Evolutionary conservation across 2,113 vertebrate species (phyloP).

Genomic region (Panurus biarmicus): DNA sequence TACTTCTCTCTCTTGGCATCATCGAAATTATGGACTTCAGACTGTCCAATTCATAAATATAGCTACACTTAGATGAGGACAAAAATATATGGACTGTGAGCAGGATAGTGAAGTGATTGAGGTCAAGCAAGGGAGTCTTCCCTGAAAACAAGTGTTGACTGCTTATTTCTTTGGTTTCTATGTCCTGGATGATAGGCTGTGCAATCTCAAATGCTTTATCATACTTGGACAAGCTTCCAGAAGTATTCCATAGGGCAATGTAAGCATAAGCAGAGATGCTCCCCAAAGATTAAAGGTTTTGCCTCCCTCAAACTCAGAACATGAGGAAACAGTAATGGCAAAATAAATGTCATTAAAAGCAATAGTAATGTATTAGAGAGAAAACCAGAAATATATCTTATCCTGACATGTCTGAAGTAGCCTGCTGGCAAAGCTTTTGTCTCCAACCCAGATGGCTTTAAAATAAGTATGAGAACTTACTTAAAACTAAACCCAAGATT

Average conservation of each 20-base stretch:
- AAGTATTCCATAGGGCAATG: not conserved
- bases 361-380: not conserved
- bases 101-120: not conserved
- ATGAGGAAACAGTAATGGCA: not conserved
- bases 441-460: not conserved
- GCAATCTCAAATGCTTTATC: not conserved
- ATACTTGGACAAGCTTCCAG: not conserved
- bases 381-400: not conserved
- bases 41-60: not conserved
- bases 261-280: not conserved
- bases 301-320: not conserved
- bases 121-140: not conserved
- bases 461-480: not conserved
- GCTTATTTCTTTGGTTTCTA: not conserved
- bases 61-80: not conserved
- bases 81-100: not conserved
- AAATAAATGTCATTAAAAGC: not conserved
- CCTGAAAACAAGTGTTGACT: not conserved
- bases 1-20: not conserved
- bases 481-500: not conserved
- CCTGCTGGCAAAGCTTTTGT: not conserved
- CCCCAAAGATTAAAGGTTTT: not conserved
- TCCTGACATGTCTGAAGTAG: not conserved
- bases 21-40: not conserved
- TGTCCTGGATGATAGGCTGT: not conserved